Conservation (phyloP, 2,113 vertebrate species). For the Mungos mungo region DNA sequence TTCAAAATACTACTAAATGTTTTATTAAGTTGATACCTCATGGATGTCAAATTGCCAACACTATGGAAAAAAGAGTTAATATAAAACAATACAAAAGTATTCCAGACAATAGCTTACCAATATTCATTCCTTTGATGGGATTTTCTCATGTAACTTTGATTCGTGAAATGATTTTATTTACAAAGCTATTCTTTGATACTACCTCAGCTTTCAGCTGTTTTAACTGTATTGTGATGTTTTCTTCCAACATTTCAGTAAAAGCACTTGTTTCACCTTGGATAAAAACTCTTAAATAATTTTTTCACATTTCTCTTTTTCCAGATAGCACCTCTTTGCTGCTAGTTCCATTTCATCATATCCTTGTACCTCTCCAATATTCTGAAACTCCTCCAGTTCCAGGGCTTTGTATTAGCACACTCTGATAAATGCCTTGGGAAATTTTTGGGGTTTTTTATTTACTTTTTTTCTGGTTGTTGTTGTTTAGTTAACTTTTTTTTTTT, state of each 20-base stretch:
- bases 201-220: slow-evolving; percentile 90
- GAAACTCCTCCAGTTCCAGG: slow-evolving; percentile 96
- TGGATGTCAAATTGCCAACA: not conserved
- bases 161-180: slow-evolving; percentile 90
- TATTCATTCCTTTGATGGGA: not conserved
- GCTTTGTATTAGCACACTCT: slow-evolving; percentile 93
- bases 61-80: slow-evolving; percentile 11
- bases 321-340: slow-evolving; percentile 87
- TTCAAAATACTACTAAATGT: slow-evolving; percentile 20
- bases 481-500: no score
- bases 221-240: slow-evolving; percentile 88
- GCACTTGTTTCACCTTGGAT: slow-evolving; percentile 90
- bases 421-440: slow-evolving; percentile 95
- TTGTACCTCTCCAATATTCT: slow-evolving; percentile 84
- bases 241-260: slow-evolving; percentile 89
- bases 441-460: fast-evolving
- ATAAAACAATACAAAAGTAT: slow-evolving; percentile 55
- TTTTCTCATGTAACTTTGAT: slow-evolving; percentile 72
- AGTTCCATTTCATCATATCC: slow-evolving; percentile 85
- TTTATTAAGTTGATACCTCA: not conserved
- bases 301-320: slow-evolving; percentile 95
- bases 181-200: slow-evolving; percentile 88
- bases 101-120: not conserved
- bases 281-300: slow-evolving; percentile 94
- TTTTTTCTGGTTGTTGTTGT: no score